Evolutionary conservation across 2,113 vertebrate genomes (phyloP).

Genomic region (Poicephalus meyeri): DNA sequence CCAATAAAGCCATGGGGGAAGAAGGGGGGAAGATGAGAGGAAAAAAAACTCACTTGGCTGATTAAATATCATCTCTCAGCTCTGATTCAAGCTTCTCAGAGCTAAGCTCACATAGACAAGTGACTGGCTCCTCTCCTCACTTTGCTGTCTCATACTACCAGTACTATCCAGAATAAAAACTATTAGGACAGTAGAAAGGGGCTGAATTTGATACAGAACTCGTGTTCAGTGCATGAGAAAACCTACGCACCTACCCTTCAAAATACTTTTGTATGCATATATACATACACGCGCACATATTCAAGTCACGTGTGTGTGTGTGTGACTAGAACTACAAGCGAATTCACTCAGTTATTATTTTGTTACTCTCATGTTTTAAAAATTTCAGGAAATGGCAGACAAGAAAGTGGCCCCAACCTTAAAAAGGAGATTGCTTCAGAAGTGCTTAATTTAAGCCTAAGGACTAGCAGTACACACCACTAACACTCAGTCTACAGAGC

Average conservation of each 20-base stretch:
- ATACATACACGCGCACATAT: fast-evolving
- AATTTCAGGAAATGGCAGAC: not conserved
- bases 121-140: not conserved
- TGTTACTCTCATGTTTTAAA: not conserved
- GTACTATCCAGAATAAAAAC: not conserved
- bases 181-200: not conserved
- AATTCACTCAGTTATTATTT: not conserved
- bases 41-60: not conserved
- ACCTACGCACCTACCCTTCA: not conserved
- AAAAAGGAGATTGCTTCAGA: not conserved
- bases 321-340: not conserved
- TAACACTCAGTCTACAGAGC: not conserved
- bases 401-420: not conserved
- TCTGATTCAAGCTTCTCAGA: not conserved
- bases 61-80: not conserved
- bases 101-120: not conserved
- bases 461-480: not conserved
- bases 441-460: not conserved
- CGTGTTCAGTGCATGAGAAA: not conserved
- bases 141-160: not conserved
- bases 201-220: not conserved
- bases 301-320: not conserved
- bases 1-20: fast-evolving
- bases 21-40: not conserved
- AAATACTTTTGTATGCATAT: not conserved